Percentiles rank a stretch among this genome's conserved stretches.
These are phyloP conservation scores for Anticlea derivata DNA, from an alignment of 2,888 invertebrate genomes.

Conservation along the genomic window DNA sequence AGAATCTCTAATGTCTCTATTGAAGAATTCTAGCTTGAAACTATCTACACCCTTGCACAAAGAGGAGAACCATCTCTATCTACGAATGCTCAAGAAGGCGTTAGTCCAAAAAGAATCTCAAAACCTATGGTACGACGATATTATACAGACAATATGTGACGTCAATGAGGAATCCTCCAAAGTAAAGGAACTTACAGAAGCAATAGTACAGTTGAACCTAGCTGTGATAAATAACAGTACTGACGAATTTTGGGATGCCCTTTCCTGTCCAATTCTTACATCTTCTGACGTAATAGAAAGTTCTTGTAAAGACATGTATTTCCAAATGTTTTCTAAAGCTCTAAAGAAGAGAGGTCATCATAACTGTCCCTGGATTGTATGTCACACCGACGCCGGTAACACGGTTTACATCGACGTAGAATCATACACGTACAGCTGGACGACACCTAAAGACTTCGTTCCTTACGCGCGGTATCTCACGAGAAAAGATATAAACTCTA, in stretches of 20 bases:
- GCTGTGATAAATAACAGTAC: slow-evolving; percentile 69
- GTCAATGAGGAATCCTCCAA: slow-evolving; percentile 76
- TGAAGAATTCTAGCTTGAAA: slow-evolving; percentile 77
- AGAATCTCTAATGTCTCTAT: slow-evolving; percentile 68
- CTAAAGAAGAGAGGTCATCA: slow-evolving; percentile 71
- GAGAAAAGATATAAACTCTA: slow-evolving; percentile 65
- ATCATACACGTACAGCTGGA: slow-evolving; percentile 79
- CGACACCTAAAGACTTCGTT: slow-evolving; percentile 77
- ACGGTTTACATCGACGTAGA: slow-evolving; percentile 81
- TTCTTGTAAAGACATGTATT: slow-evolving; percentile 72
- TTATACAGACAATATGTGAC: slow-evolving; percentile 72
- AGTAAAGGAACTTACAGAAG: slow-evolving; percentile 74
- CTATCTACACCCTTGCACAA: slow-evolving; percentile 65
- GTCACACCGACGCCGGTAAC: slow-evolving; percentile 77
- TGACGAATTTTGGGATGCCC: slow-evolving; percentile 65
- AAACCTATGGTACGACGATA: slow-evolving; percentile 85
- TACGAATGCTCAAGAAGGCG: slow-evolving; percentile 78
- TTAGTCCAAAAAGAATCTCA: slow-evolving; percentile 80
- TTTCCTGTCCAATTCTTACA: slow-evolving; percentile 56
- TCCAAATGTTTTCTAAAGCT: slow-evolving; percentile 74
- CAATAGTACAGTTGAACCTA: slow-evolving; percentile 70
- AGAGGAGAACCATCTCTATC: slow-evolving; percentile 79
- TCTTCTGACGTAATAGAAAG: slow-evolving; percentile 54
- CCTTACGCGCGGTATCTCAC: slow-evolving; percentile 76
- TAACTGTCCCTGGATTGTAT: slow-evolving; percentile 79